Evolutionary conservation across 2,888 invertebrate genomes (phyloP), one percentile per base, ranked within the genome.

Genomic region (Zaprionus lineosus): DNA sequence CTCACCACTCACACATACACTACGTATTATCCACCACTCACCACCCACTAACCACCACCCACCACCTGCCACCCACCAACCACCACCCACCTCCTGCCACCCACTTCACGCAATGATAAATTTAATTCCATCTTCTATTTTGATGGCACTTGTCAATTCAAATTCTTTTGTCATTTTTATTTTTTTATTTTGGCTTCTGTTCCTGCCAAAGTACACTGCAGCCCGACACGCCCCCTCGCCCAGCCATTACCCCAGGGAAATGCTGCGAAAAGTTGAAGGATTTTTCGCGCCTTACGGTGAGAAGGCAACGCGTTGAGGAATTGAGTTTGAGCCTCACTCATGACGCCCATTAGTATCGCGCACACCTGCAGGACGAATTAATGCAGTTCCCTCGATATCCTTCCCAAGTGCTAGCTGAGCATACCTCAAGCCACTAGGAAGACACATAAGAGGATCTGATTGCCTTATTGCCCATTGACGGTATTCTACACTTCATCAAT

Each of bases 71-170:
- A n/a, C n/a, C n/a, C n/a, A n/a, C n/a, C n/a, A n/a, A n/a, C n/a
- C n/a, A n/a, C 61, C 52, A 63, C 69, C 82, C 78, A 44, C 50
- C 44, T 37, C 52, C 52, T 46, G 24, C 52, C 61, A 46, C 65
- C n/a, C 72, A 71, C 75, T 84, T 82, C 52, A 75, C 78, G n/a
- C n/a, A n/a, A 77, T 83, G 82, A 83, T 83, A 83, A 83, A 86
- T 83, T 86, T 86, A 82, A 83, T 83, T 86, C 82, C 82, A 78
- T n/a, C 75, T 86, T 83, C 84, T 86, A 83, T 83, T 83, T 83
- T 83, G 83, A 83, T 84, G 86, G 84, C 82, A 83, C 83, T 83
- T 83, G 83, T 83, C 83, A 83, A 83, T 78, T 83, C 84, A 86
- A 83, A 83, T 83, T 75, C 82, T 86, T 82, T 81, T 74, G 82